Base-by-base conservation (phyloP, 1,140 invertebrate species). In the Achatina immaculata region DNA sequence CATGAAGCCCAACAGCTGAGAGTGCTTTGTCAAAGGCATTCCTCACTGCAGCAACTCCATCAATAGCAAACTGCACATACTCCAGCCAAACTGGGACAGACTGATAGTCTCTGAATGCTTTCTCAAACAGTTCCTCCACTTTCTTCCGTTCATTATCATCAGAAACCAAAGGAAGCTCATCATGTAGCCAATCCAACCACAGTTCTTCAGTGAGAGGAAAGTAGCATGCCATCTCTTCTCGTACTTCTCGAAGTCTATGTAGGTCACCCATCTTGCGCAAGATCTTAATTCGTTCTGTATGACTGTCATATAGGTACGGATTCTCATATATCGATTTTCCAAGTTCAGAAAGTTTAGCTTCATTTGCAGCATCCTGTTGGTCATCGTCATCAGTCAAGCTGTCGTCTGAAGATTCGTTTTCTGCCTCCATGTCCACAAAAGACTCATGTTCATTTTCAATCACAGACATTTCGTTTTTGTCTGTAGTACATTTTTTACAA, bases 1-100 rank as follows among this genome's bases (percentile, higher is more conserved):
- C 93, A 89, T 96, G 95, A 31, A 95, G 88, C 24, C 95, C 95
- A 81, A 92, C 94, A 78, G 92, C 92, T 73, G 92, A 93, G 55
- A 96, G 84, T n/a, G 95, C 95, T 84, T 90, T 87, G 90, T 96
- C 95, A 90, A 95, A 94, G 1, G 95, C 90, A 55, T 91, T 85
- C 62, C 95, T 91, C 73, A 94, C 92, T 42, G 87, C 90, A 58
- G 92, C 88, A 45, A 93, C 75, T 73, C 93, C 93, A 76, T 92
- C 92, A 85, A 95, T 94, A 78, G 92, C 92, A 88, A 94, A 95
- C 88, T 95, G 94, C 1, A 94, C 92, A 90, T 95, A 96, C 89
- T 95, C 95, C 71, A 95, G 85, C 95, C 95, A 96, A 16, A 96
- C 80, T 78, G 94, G 92, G 2, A 95, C 93, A 90, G 94, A 95